A percentile compares a stretch with the other conserved stretches of the same genome.
phyloP scores from a whole-genome alignment of 1,140 invertebrate species.

The Lucilia cuprina region DNA sequence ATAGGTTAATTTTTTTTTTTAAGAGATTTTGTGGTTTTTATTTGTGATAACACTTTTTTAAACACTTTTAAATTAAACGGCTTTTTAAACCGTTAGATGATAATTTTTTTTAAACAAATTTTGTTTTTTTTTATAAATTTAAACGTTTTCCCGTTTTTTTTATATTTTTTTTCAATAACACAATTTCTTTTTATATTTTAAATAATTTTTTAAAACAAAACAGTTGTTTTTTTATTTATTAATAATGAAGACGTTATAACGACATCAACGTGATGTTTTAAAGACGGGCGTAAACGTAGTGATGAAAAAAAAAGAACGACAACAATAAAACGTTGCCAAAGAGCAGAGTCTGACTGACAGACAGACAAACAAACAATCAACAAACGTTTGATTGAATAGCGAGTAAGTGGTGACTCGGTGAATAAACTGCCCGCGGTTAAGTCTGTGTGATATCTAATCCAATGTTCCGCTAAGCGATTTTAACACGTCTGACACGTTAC shows the following conservation, averaged over 20 bases:
- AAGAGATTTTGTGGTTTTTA: too few species aligned
- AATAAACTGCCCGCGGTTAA: conserved; percentile 32
- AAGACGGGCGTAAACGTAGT: too few species aligned
- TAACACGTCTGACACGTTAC: conserved; percentile 9
- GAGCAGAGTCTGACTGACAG: too few species aligned
- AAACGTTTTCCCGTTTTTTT: background rate
- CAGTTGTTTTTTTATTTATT: background rate
- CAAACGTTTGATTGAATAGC: background rate
- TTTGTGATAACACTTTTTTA: background rate
- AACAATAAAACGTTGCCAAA: too few species aligned
- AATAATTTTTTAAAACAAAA: background rate
- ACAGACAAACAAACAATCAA: background rate
- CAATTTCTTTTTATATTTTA: background rate
- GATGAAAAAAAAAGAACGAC: too few species aligned
- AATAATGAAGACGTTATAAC: background rate
- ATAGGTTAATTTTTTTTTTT: too few species aligned
- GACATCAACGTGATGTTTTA: too few species aligned
- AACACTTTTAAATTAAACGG: background rate
- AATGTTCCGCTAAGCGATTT: conserved; percentile 6
- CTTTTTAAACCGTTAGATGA: too few species aligned
- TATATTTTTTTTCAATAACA: background rate
- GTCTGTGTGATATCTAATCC: conserved; percentile 24
- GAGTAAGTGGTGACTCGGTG: background rate
- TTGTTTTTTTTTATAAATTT: background rate
- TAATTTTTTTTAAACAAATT: background rate